These are phyloP conservation scores for Ptilonorhynchus violaceus DNA, from an alignment of 2,113 vertebrate genomes.

Conservation along the genomic window DNA sequence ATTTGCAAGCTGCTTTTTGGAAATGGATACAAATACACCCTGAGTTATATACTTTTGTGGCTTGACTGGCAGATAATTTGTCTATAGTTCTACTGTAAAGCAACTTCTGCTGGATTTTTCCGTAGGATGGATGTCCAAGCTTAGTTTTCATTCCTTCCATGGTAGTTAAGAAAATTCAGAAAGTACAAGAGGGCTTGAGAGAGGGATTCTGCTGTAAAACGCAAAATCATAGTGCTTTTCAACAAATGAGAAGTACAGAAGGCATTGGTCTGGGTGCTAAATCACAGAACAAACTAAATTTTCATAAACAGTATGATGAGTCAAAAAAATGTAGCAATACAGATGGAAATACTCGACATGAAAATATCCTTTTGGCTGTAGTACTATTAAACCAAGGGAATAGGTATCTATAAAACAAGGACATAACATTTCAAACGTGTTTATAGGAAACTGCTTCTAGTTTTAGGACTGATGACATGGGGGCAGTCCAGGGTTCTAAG, in stretches of 20 bases:
- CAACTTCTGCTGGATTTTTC: neutral
- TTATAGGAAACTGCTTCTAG: neutral
- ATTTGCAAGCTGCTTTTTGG: constrained; percentile 23
- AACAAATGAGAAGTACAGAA: neutral
- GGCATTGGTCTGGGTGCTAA: neutral
- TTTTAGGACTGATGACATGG: neutral
- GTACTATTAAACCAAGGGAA: neutral
- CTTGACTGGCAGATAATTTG: neutral
- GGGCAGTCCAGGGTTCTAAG: neutral
- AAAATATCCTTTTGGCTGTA: neutral
- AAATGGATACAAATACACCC: neutral
- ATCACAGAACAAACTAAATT: neutral
- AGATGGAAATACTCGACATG: neutral
- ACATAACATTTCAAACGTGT: neutral
- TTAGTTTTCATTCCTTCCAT: neutral
- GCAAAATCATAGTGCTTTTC: neutral
- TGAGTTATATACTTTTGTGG: neutral
- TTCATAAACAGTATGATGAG: neutral
- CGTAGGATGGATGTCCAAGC: neutral
- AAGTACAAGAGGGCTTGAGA: neutral
- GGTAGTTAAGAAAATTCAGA: neutral
- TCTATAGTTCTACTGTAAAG: neutral
- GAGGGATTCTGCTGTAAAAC: neutral
- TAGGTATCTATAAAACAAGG: neutral
- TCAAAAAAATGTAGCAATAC: neutral